Base-by-base conservation (phyloP, 1,140 invertebrate species). In the Asobara japonica region DNA sequence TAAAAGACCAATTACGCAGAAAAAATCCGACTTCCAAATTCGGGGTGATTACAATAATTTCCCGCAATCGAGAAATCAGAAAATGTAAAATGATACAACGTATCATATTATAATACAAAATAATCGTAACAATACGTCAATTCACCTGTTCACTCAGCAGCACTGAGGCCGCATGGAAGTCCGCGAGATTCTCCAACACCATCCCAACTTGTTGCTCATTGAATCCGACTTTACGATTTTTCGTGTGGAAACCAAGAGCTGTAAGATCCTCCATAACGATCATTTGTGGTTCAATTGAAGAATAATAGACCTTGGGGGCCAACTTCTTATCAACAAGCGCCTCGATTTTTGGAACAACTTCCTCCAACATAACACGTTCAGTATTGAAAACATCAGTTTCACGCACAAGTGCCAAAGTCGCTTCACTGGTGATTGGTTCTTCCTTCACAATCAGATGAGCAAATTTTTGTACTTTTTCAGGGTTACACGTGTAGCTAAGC, bases 131-230 rank as follows among this genome's bases (percentile, higher is more conserved):
- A n/a, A n/a, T n/a, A n/a, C n/a, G 7, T 51, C 20, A 2, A 18
- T 51, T 41, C 16, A 87, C 87, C 79, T 85, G 80, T 78, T 86
- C 80, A 31, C 83, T 79, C 69, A 88, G 73, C 3, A 82, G 80
- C 29, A 87, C 83, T 0, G 88, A 87, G 0, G 85, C 84, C 8
- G 89, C 90, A 76, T 91, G 90, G 73, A 89, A 85, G 72, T 84
- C 86, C 6, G 89, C 90, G 65, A 90, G 33, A 67, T 88, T 87
- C 2, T 86, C 76, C 0, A 90, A 74, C 10, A 88, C 84, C 3
- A 88, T 71, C 8, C 79, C 75, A 2, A 84, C 81, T 27, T 88
- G 82, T 4, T 84, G 78, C 11, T 86, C 73, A 65, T 89, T 80
- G 3, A 90, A 76, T 1, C 89, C 89, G 3, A 76, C 69, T 18